Conservation (phyloP, 37 sponge, comb jelly and placozoan species). For the Dysidea cf. avara region DNA sequence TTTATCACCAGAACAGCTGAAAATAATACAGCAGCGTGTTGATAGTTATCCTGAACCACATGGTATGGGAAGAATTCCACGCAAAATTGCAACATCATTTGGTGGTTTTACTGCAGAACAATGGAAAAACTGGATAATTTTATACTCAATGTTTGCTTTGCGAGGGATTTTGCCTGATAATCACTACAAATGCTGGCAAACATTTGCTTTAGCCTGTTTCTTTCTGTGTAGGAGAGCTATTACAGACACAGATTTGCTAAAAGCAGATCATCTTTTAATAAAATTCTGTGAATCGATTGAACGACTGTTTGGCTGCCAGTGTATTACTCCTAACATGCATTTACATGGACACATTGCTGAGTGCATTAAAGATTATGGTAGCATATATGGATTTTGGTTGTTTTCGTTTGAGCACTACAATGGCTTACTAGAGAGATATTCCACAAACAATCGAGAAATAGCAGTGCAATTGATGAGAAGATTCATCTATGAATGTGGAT, state of each 20-base stretch:
- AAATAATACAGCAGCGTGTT: slow-evolving; percentile 17
- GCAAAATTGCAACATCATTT: slow-evolving; percentile 23
- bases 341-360: slow-evolving; percentile 36
- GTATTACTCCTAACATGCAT: slow-evolving; percentile 52
- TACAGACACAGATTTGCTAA: background rate
- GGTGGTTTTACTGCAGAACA: slow-evolving; percentile 63
- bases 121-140: slow-evolving; percentile 50
- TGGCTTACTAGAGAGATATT: slow-evolving; percentile 48
- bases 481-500: slow-evolving; percentile 27
- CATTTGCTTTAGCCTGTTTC: slow-evolving; percentile 48
- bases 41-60: too few relatives aligned
- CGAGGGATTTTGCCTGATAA: slow-evolving; percentile 7
- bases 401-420: slow-evolving; percentile 55
- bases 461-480: slow-evolving; percentile 44
- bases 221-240: slow-evolving; percentile 16
- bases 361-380: slow-evolving; percentile 48
- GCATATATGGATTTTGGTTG: slow-evolving; percentile 46
- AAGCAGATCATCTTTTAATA: slow-evolving; percentile 15
- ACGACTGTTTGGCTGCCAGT: slow-evolving; percentile 21
- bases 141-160: slow-evolving; percentile 17
- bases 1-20: slow-evolving; percentile 1
- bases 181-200: slow-evolving; percentile 39
- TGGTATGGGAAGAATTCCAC: slow-evolving; percentile 38
- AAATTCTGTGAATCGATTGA: slow-evolving; percentile 20
- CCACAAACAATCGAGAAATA: slow-evolving; percentile 45